Conservation (phyloP, 1,140 invertebrate species). For the Rhagoletis zephyria region DNA sequence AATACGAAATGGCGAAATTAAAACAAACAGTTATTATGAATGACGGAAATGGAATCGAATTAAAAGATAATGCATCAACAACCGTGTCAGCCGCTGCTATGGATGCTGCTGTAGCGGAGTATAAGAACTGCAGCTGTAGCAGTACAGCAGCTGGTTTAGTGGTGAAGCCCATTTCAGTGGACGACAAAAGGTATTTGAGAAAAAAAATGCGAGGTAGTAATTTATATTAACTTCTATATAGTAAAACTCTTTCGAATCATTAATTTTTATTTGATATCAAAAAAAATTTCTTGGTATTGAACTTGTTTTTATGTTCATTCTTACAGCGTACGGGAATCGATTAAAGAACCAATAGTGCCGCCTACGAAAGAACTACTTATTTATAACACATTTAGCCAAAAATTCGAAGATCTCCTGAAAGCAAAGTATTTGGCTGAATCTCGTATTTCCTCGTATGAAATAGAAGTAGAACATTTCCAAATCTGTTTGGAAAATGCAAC, state of each 20-base stretch:
- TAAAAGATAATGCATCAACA: conserved; percentile 26
- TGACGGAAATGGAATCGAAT: conserved; percentile 46
- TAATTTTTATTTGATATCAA: no score
- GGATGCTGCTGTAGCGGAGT: neutral
- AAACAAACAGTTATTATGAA: conserved; percentile 67
- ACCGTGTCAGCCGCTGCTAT: neutral
- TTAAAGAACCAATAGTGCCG: conserved; percentile 62
- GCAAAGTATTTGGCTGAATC: conserved; percentile 69
- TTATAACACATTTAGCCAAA: conserved; percentile 68
- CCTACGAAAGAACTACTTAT: conserved; percentile 68
- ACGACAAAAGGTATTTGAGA: conserved; percentile 57
- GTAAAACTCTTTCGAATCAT: no score
- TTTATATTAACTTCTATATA: neutral
- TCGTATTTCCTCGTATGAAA: conserved; percentile 63
- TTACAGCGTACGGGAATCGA: conserved; percentile 61
- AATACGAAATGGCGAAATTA: conserved; percentile 76
- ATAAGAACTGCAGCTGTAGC: conserved; percentile 65
- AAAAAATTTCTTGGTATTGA: neutral
- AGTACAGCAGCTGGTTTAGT: conserved; percentile 67
- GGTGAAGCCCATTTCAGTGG: conserved; percentile 59
- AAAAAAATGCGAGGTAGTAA: no score
- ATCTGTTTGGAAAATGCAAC: conserved; percentile 69
- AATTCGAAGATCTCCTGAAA: conserved; percentile 68
- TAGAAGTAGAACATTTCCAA: conserved; percentile 68
- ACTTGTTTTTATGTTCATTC: neutral